Base-by-base conservation (phyloP, 2,797 vertebrate species). In the Alectoris magna region DNA sequence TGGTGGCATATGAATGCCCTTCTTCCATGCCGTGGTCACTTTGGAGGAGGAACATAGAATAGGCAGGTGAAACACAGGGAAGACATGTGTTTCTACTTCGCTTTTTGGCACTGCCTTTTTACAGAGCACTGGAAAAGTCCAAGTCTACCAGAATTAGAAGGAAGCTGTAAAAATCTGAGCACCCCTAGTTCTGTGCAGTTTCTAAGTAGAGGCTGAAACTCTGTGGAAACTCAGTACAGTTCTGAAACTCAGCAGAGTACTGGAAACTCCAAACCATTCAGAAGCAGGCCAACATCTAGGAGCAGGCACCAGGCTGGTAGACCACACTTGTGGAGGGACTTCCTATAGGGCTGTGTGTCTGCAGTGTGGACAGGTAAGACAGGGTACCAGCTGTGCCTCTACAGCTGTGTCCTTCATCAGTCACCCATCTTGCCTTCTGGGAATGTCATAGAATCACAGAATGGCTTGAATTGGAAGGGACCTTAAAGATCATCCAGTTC, bases 31-130 rank as follows among this genome's bases (percentile, higher is more conserved):
- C 1, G 0, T 62, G 58, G 48, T 44, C 82, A 9, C 44, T 55
- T 70, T 16, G 7, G 68, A 86, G 48, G 63, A 76, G 31, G 13
- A 67, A 76, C 29, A 2, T 34, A 64, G 64, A 74, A 38, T 49
- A 62, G 59, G 38, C 34, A 93, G 64, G 41, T 9, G 23, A 90
- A 92, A 60, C 48, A 27, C 29, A 59, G 34, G 66, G 60, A 81
- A 66, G 39, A n/a, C 6, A 1, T n/a, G 48, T 91, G 84, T 87
- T 95, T 83, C 76, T 81, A 70, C 82, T 94, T 93, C 27, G 15
- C 11, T n/a, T 91, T 92, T 62, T 90, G 87, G 80, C 77, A 64
- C 21, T 84, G 69, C 64, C 38, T 84, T 87, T 85, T 71, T 79
- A 73, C 16, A 76, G 64, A 60, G 53, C 53, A 70, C 41, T 58